Evolutionary conservation across 2,113 vertebrate genomes (phyloP).

Genomic region (Gopherus evgoodei): DNA sequence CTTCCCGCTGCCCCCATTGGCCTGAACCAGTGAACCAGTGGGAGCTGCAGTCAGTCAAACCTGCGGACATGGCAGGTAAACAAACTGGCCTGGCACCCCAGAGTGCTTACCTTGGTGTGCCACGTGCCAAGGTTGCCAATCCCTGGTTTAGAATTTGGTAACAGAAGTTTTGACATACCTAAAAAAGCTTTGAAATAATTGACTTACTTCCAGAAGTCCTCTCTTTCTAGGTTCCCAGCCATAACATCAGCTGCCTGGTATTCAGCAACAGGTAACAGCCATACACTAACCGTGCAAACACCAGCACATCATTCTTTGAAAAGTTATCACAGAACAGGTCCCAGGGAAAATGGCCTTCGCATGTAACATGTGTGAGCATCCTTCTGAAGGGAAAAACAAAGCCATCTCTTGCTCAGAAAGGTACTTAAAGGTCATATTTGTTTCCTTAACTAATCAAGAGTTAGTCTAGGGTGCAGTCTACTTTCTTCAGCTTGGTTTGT

Average conservation of each 20-base stretch:
- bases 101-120: too few relatives aligned
- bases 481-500: not conserved
- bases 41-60: too few relatives aligned
- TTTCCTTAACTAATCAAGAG: not conserved
- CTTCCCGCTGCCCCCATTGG: too few relatives aligned
- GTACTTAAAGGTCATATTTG: not conserved
- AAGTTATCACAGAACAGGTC: not conserved
- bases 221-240: not conserved
- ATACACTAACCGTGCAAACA: not conserved
- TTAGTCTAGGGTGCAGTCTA: not conserved
- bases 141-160: not conserved
- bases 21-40: too few relatives aligned
- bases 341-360: not conserved
- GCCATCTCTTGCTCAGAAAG: not conserved
- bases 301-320: not conserved
- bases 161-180: not conserved
- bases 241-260: not conserved
- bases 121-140: too few relatives aligned
- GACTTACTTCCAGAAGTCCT: not conserved
- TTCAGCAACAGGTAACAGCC: not conserved
- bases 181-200: not conserved
- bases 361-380: not conserved
- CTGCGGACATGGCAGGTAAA: too few relatives aligned
- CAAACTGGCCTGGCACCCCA: too few relatives aligned
- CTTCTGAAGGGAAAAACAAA: not conserved